phyloP scores from a whole-genome alignment of 2,113 vertebrate species.

The Gasterosteus aculeatus region DNA sequence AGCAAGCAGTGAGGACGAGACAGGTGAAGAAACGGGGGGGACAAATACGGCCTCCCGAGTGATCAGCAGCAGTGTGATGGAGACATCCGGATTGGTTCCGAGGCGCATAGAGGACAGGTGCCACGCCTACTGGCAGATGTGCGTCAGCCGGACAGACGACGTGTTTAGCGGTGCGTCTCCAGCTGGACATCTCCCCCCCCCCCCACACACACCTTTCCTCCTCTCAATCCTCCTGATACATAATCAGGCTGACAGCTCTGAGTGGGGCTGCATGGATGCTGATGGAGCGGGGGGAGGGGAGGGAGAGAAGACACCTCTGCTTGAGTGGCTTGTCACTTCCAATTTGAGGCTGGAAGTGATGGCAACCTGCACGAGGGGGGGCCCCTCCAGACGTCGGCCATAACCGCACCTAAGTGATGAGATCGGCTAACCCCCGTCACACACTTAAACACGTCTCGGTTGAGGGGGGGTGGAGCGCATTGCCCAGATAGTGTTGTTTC shows the following conservation, averaged over 20 bases:
- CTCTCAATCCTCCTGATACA: constrained; percentile 66
- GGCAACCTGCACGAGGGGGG: constrained; percentile 59
- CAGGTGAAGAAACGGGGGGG: neutral
- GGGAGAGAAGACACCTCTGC: constrained; percentile 62
- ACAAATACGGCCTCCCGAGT: constrained; percentile 6
- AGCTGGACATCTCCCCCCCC: constrained; percentile 67
- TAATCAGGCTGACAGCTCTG: constrained; percentile 77
- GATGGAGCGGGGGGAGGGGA: constrained; percentile 49
- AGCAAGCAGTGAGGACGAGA: constrained; percentile 3
- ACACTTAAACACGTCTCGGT: constrained; percentile 51
- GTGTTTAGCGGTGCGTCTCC: constrained; percentile 71
- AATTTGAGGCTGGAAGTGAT: constrained; percentile 72
- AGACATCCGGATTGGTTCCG: constrained; percentile 54
- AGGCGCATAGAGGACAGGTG: constrained; percentile 55
- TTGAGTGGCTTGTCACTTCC: constrained; percentile 81
- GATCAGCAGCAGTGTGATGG: constrained; percentile 30
- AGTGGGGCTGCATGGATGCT: constrained; percentile 69
- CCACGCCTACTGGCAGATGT: constrained; percentile 62
- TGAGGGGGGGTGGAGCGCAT: constrained; percentile 46
- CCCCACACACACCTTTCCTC: neutral
- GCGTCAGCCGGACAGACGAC: constrained; percentile 59
- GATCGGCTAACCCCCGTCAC: constrained; percentile 61
- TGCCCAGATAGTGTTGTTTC: constrained; percentile 62
- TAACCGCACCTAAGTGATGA: constrained; percentile 71
- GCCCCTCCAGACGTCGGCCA: constrained; percentile 42